Evolutionary conservation across 2,797 vertebrate species (phyloP), one percentile per base, ranked within the genome.

Genomic region (Threskiornis aethiopicus): DNA sequence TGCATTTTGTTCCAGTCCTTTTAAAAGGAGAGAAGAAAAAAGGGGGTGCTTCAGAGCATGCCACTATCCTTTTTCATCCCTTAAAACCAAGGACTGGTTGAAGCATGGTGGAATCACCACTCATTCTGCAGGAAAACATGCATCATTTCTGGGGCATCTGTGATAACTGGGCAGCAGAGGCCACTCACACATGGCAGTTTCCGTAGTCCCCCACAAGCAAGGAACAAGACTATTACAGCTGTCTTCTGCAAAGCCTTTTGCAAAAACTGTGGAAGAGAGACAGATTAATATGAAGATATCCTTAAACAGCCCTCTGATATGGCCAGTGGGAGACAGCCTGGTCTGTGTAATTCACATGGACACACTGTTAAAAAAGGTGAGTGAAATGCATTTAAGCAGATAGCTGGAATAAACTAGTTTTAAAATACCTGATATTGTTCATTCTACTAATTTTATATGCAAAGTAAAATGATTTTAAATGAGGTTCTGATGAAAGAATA

Each of bases 51-150:
- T 89, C 31, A 80, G 17, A 55, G 10, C 25, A 17, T 4, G 6
- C 5, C 5, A 44, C 7, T 76, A 5, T 64, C 11, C 5, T 64
- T 75, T 93, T 54, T 35, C 33, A 77, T 76, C 25, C 21, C 22
- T 69, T 90, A 55, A 87, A 81, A 86, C 13, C 5, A 64, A 16
- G 5, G 5, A 8, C 28, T 90, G 4, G 8, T 76, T 72, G 41
- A 89, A 75, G 31, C 46, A 20, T 4, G 4, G 13, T 46, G 21
- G 44, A 91, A 87, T 58, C 22, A n/a, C 18, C 0, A 0, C 13
- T 59, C 0, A 0, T 31, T 46, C 18, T 29, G 13, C 26, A 58
- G 31, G 21, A 91, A 4, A 2, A 22, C 6, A 7, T 44, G 11
- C 3, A 6, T 46, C 5, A 46, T 77, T 91, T 91, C 31, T 39